Evolutionary conservation across 1,140 invertebrate genomes (phyloP).

Genomic region (Ceratosolen solmsi): DNA sequence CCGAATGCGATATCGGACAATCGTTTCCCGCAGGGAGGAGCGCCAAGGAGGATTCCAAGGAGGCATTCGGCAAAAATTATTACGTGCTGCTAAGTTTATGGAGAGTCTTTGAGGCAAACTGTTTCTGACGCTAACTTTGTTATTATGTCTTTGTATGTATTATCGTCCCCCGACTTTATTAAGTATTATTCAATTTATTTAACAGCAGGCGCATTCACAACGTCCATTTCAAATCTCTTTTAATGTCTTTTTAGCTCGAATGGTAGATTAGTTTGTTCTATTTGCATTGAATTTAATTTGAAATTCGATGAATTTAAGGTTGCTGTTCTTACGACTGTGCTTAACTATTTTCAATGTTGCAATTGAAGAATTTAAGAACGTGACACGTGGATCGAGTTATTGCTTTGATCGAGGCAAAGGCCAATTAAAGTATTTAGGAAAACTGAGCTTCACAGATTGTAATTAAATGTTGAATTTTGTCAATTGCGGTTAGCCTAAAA

Average conservation of each 20-base stretch:
- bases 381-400: no score
- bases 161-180: not conserved
- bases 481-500: no score
- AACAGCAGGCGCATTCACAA: not conserved
- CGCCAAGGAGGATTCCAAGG: not conserved
- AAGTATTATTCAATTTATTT: not conserved
- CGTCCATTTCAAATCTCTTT: not conserved
- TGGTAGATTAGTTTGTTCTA: no score
- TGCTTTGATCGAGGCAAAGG: no score
- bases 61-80: not conserved
- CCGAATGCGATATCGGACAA: slow-evolving; percentile 56
- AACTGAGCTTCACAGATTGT: no score
- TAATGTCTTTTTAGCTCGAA: not conserved
- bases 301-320: no score
- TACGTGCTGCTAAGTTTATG: not conserved
- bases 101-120: not conserved
- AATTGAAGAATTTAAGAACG: no score
- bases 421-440: no score
- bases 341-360: no score
- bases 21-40: slow-evolving; percentile 48
- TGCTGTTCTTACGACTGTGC: no score
- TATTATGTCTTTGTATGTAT: not conserved
- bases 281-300: no score
- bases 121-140: not conserved
- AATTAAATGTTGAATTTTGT: no score